These are phyloP conservation scores for Salvelinus alpinus DNA, from an alignment of 2,113 vertebrate genomes.

Conservation along the genomic window DNA sequence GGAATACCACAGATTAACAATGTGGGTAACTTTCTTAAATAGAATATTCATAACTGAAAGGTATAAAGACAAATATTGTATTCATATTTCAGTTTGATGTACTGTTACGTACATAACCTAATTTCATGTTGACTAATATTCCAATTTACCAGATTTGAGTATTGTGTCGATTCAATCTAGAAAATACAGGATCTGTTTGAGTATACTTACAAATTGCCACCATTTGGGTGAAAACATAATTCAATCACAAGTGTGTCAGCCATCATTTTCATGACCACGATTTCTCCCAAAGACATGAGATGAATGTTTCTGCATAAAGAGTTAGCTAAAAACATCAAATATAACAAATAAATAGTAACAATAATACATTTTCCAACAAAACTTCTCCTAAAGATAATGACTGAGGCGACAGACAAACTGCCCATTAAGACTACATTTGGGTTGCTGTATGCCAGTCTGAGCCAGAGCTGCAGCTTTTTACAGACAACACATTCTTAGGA, in stretches of 20 bases:
- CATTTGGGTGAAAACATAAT: conserved; percentile 34
- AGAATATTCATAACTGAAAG: neutral
- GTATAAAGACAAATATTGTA: neutral
- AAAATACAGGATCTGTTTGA: too few relatives aligned
- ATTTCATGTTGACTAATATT: conserved; percentile 7
- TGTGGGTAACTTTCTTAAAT: neutral
- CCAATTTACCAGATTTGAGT: too few relatives aligned
- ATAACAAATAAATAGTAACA: conserved; percentile 65
- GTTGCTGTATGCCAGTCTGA: conserved; percentile 25
- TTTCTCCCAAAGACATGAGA: conserved; percentile 44
- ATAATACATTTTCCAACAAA: conserved; percentile 48
- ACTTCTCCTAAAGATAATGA: conserved; percentile 18
- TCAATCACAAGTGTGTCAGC: conserved; percentile 51
- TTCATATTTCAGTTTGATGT: conserved; percentile 32
- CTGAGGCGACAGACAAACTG: conserved; percentile 9
- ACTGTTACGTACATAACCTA: conserved; percentile 37
- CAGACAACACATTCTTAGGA: conserved; percentile 31
- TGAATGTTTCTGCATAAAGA: conserved; percentile 52
- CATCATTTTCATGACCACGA: conserved; percentile 32
- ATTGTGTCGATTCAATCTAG: too few relatives aligned
- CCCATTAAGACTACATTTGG: conserved; percentile 20
- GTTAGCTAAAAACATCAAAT: conserved; percentile 48
- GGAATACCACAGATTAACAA: neutral
- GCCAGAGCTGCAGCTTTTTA: conserved; percentile 30
- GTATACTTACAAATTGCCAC: conserved; percentile 31